phyloP scores from a whole-genome alignment of 2,113 vertebrate species.

The Scytalopus superciliaris region DNA sequence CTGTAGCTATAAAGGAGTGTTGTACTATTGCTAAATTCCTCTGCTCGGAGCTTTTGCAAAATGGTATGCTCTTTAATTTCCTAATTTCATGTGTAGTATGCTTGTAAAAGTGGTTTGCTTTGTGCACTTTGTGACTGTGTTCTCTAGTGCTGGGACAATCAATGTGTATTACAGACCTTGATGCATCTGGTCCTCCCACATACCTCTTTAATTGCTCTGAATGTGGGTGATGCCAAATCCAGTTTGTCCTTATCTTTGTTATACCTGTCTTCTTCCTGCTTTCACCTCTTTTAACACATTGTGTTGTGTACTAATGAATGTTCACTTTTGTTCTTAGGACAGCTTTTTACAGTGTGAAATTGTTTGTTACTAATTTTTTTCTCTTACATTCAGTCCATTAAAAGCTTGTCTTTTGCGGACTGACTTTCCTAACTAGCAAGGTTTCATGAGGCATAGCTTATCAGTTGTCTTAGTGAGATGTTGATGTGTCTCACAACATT shows the following conservation, averaged over 20 bases:
- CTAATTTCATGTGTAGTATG: background rate
- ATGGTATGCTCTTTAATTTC: background rate
- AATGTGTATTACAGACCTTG: background rate
- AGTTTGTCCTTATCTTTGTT: background rate
- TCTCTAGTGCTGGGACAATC: background rate
- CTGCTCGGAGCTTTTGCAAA: background rate
- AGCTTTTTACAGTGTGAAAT: background rate
- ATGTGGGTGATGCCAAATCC: background rate
- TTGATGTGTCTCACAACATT: background rate
- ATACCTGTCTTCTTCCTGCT: background rate
- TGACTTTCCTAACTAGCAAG: background rate
- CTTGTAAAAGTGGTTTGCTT: background rate
- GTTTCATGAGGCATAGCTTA: background rate
- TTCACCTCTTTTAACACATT: background rate
- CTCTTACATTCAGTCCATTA: background rate
- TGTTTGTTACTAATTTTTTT: constrained; percentile 8
- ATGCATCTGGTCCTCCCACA: background rate
- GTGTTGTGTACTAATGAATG: background rate
- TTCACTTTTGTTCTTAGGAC: constrained; percentile 7
- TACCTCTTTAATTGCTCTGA: background rate
- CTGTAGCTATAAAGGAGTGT: background rate
- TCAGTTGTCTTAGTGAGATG: background rate
- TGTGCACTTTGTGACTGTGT: background rate
- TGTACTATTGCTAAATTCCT: background rate
- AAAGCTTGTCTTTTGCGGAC: background rate